Evolutionary conservation across 2,113 vertebrate species (phyloP).

Genomic region (Psittacula cyanocephala): DNA sequence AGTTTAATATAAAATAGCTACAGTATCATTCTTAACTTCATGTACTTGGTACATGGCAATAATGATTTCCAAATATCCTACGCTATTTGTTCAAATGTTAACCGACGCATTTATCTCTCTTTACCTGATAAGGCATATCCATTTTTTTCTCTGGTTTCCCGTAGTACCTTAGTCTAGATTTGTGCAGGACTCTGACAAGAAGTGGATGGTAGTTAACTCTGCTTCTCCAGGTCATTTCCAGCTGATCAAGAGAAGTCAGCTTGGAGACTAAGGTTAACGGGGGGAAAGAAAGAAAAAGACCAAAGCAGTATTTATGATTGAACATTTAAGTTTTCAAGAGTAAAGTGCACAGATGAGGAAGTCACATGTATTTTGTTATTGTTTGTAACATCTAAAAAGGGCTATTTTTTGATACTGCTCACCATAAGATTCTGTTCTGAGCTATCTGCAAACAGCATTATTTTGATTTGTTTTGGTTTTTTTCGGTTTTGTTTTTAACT

Average conservation of each 20-base stretch:
- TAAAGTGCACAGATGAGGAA: not conserved
- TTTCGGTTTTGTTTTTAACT: not conserved
- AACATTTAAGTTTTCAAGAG: not conserved
- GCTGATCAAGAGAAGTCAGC: conserved; percentile 75
- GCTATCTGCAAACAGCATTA: not conserved
- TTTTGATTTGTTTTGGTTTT: not conserved
- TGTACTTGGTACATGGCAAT: not conserved
- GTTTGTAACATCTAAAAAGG: not conserved
- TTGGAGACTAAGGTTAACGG: conserved; percentile 73
- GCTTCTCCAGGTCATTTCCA: conserved; percentile 78
- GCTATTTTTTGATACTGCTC: not conserved
- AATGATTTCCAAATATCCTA: not conserved
- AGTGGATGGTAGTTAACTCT: conserved; percentile 74
- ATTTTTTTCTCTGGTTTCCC: conserved; percentile 82
- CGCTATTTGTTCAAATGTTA: not conserved
- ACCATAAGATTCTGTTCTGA: not conserved
- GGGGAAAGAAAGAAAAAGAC: not conserved
- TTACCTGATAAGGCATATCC: conserved; percentile 90
- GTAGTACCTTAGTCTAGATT: conserved; percentile 88
- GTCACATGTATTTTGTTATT: not conserved
- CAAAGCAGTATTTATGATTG: not conserved
- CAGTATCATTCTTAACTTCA: not conserved
- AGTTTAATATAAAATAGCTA: not conserved
- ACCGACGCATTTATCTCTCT: not conserved
- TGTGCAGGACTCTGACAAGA: conserved; percentile 87